Conservation (phyloP, 2,113 vertebrate genomes). For the Dasyornis broadbenti region DNA sequence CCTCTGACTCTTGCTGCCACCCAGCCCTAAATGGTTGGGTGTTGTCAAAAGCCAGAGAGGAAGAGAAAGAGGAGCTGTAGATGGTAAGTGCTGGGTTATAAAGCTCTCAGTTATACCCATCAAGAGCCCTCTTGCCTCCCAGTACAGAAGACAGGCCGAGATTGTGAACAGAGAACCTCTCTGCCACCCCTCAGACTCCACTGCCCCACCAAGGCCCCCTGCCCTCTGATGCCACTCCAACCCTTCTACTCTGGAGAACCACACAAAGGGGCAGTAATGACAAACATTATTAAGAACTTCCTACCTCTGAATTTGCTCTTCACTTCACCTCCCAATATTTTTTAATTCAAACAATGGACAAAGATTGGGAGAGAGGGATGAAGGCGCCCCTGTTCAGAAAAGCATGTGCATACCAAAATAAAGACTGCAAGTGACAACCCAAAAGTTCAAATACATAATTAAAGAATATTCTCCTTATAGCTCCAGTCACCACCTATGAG, state of each 20-base stretch:
- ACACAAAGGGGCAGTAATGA: background rate
- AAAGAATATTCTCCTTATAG: background rate
- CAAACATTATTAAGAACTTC: background rate
- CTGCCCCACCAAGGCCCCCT: background rate
- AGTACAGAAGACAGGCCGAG: background rate
- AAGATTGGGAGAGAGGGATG: background rate
- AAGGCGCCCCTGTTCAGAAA: background rate
- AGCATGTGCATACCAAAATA: fast-evolving
- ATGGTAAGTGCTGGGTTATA: background rate
- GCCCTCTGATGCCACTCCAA: too few species aligned
- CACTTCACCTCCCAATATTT: background rate
- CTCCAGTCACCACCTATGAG: background rate
- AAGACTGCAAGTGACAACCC: background rate
- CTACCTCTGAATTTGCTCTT: background rate
- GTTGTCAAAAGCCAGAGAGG: background rate
- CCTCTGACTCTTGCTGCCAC: background rate
- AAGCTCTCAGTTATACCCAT: background rate
- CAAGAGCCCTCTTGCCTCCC: background rate
- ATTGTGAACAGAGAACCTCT: background rate
- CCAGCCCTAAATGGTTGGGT: background rate
- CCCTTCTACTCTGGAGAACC: background rate
- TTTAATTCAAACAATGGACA: background rate
- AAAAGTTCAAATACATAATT: background rate
- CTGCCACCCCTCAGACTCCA: background rate
- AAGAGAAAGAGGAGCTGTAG: background rate